A percentile compares a stretch with the other conserved stretches of the same genome.
phyloP scores from a whole-genome alignment of 2,113 vertebrate genomes.

The Parus major region DNA sequence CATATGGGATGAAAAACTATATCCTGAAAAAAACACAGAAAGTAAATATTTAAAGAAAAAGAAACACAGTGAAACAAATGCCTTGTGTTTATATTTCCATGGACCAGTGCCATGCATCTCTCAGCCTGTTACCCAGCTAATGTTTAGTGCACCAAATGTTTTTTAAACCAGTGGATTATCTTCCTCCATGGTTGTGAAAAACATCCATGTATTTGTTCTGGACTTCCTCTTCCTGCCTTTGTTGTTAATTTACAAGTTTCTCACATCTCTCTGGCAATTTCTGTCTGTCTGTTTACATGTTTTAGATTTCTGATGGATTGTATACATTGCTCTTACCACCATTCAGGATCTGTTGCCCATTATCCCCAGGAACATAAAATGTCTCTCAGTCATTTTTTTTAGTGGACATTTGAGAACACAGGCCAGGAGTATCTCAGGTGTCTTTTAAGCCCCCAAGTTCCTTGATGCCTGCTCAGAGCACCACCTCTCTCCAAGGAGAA shows the following conservation, averaged over 20 bases:
- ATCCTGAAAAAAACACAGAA: constrained; percentile 65
- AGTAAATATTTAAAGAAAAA: constrained; percentile 77
- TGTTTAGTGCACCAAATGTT: constrained; percentile 51
- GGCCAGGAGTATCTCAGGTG: neutral
- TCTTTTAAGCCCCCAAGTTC: neutral
- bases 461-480: neutral
- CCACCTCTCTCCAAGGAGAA: neutral
- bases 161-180: constrained; percentile 60
- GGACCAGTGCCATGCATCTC: constrained; percentile 59
- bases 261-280: constrained; percentile 55
- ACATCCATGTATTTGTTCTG: constrained; percentile 59
- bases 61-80: constrained; percentile 65
- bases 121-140: constrained; percentile 30
- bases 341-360: constrained; percentile 15
- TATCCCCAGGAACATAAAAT: neutral
- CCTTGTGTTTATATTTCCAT: constrained; percentile 64
- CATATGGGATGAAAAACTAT: constrained; percentile 61
- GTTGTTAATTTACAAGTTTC: constrained; percentile 72
- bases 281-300: constrained; percentile 67
- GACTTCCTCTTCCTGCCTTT: constrained; percentile 64
- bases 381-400: neutral
- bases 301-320: constrained; percentile 66
- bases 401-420: neutral
- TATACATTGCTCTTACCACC: neutral
- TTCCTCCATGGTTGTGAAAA: constrained; percentile 40